phyloP scores from a whole-genome alignment of 2,797 vertebrate genomes.

The Sardinella longiceps region DNA sequence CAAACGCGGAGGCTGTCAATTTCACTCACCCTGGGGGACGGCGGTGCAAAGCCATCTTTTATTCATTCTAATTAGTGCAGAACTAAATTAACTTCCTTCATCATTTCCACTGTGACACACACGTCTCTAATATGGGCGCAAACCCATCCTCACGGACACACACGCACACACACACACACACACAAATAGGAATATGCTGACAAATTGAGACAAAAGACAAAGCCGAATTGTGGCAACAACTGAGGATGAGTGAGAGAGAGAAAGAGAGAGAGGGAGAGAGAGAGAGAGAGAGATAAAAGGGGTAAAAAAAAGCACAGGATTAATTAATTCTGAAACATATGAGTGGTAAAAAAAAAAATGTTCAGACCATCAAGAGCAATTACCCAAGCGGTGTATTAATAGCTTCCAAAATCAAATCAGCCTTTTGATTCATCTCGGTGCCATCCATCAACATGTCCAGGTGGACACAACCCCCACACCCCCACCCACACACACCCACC shows the following conservation, averaged over 20 bases:
- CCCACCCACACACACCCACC: no score
- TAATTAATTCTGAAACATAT: neutral
- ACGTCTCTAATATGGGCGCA: slow-evolving; percentile 58
- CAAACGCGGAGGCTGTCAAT: slow-evolving; percentile 62
- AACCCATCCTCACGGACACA: slow-evolving; percentile 5
- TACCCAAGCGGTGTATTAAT: slow-evolving; percentile 36
- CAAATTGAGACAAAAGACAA: slow-evolving; percentile 23
- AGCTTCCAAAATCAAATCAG: slow-evolving; percentile 37
- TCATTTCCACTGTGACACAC: slow-evolving; percentile 63
- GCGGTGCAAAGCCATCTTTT: slow-evolving; percentile 63
- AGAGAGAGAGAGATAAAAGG: neutral
- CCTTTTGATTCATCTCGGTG: neutral
- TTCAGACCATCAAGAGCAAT: slow-evolving; percentile 36
- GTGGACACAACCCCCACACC: neutral
- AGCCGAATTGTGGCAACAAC: neutral
- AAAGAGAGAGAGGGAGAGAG: neutral
- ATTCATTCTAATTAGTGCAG: slow-evolving; percentile 73
- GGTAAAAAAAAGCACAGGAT: neutral
- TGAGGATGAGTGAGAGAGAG: neutral
- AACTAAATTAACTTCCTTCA: slow-evolving; percentile 69
- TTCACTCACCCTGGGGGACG: slow-evolving; percentile 62
- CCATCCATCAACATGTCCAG: slow-evolving; percentile 5
- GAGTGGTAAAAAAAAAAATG: slow-evolving; percentile 23
- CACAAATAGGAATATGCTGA: slow-evolving; percentile 1
- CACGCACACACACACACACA: slow-evolving; percentile 25